phyloP scores from a whole-genome alignment of 2,113 vertebrate genomes.

The Noctilio leporinus region DNA sequence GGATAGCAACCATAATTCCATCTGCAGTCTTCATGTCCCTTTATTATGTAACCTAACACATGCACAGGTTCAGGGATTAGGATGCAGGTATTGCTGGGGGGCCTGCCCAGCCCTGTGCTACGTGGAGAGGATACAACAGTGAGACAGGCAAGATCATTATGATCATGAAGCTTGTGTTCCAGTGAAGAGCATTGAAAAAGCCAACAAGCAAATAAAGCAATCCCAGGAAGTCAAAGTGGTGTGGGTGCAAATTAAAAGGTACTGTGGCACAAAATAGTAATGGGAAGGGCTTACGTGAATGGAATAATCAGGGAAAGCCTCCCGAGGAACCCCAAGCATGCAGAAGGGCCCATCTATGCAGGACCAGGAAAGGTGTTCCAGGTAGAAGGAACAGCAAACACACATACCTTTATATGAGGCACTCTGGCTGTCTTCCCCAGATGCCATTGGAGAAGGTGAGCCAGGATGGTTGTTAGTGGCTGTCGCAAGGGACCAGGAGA shows the following conservation, averaged over 20 bases:
- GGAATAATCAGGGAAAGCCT: background rate
- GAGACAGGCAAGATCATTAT: background rate
- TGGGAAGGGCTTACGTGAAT: no score
- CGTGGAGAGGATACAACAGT: background rate
- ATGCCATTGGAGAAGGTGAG: background rate
- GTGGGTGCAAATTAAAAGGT: background rate
- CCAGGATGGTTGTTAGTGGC: background rate
- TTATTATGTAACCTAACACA: accelerated
- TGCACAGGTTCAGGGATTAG: background rate
- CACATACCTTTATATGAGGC: background rate
- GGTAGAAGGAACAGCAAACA: background rate
- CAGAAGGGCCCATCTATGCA: background rate
- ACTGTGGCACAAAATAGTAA: background rate
- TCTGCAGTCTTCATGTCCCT: background rate
- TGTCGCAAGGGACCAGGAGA: background rate
- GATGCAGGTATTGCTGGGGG: background rate
- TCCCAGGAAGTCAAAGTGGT: background rate
- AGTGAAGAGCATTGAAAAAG: background rate
- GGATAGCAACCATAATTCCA: background rate
- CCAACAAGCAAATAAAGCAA: background rate
- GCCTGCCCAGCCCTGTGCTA: background rate
- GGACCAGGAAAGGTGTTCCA: background rate
- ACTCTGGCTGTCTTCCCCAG: background rate
- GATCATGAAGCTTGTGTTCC: background rate
- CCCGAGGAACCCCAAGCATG: accelerated